Percentiles rank a stretch among this genome's conserved stretches.
These are phyloP conservation scores for Nomada ferruginata DNA, from an alignment of 2,888 invertebrate species.

Conservation along the genomic window DNA sequence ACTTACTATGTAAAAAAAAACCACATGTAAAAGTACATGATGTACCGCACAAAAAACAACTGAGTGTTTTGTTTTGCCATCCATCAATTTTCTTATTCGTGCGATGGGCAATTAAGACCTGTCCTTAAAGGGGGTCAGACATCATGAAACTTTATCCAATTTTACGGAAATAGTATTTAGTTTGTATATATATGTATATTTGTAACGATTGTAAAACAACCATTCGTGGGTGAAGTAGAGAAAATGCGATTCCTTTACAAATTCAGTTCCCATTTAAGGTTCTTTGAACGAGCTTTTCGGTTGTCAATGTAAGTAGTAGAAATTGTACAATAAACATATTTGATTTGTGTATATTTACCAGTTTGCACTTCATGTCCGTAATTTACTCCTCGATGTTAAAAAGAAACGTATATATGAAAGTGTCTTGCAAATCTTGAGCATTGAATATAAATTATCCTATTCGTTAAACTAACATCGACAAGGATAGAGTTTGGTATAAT, in stretches of 20 bases:
- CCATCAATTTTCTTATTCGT: slow-evolving; percentile 62
- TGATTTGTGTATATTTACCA: slow-evolving; percentile 74
- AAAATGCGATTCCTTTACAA: slow-evolving; percentile 66
- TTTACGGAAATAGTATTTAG: slow-evolving; percentile 69
- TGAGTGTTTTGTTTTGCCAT: slow-evolving; percentile 67
- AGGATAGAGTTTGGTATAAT: slow-evolving; percentile 48
- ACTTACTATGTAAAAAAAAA: slow-evolving; percentile 57
- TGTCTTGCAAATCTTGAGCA: slow-evolving; percentile 55
- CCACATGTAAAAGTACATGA: slow-evolving; percentile 69
- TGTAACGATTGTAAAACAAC: slow-evolving; percentile 75
- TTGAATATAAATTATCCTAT: slow-evolving; percentile 46
- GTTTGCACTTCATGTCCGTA: slow-evolving; percentile 75
- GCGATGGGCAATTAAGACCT: slow-evolving; percentile 52
- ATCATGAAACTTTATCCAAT: slow-evolving; percentile 66
- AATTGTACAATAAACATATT: slow-evolving; percentile 76
- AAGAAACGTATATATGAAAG: slow-evolving; percentile 44
- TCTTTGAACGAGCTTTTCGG: slow-evolving; percentile 76
- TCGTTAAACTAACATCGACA: slow-evolving; percentile 53
- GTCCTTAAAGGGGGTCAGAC: slow-evolving; percentile 51
- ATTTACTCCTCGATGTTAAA: slow-evolving; percentile 68
- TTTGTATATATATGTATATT: slow-evolving; percentile 76
- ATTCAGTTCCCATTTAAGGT: slow-evolving; percentile 70
- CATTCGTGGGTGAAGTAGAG: slow-evolving; percentile 69
- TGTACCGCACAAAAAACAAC: slow-evolving; percentile 71
- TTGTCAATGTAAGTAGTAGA: slow-evolving; percentile 78